These are phyloP conservation scores for Sebastolobus altivelis DNA, from an alignment of 2,797 vertebrate genomes.

Conservation along the genomic window DNA sequence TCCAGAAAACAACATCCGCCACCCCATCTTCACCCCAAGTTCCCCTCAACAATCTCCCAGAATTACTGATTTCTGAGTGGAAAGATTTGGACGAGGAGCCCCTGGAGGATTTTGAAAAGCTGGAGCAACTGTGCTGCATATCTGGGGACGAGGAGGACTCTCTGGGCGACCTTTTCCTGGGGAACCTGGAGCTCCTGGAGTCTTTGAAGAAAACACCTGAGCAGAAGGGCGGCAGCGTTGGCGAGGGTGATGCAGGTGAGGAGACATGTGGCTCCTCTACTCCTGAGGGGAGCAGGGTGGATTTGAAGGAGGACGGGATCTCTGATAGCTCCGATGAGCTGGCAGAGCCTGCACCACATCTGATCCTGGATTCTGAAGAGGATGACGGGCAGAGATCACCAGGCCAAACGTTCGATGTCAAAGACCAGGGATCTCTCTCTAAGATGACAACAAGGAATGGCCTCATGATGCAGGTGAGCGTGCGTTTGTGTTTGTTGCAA, in stretches of 20 bases:
- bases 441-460: conserved; percentile 87
- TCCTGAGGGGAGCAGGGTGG: conserved; percentile 44
- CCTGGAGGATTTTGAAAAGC: conserved; percentile 89
- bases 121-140: conserved; percentile 87
- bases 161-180: conserved; percentile 84
- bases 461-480: conserved; percentile 90
- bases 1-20: conserved; percentile 58
- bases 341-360: conserved; percentile 30
- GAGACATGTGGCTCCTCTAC: conserved; percentile 33
- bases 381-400: conserved; percentile 49
- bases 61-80: conserved; percentile 89
- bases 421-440: conserved; percentile 82
- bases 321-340: conserved; percentile 45
- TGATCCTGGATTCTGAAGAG: conserved; percentile 53
- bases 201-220: conserved; percentile 85
- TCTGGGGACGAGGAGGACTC: conserved; percentile 86
- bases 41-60: conserved; percentile 82
- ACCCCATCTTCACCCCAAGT: conserved; percentile 67
- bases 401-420: conserved; percentile 70
- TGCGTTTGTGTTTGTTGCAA: not conserved
- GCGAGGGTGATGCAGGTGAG: conserved; percentile 36
- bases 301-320: conserved; percentile 61
- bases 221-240: conserved; percentile 54
- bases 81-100: conserved; percentile 88
- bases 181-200: conserved; percentile 85